Base-by-base conservation (phyloP, 1,140 invertebrate species). In the Drosophila kurseongensis region DNA sequence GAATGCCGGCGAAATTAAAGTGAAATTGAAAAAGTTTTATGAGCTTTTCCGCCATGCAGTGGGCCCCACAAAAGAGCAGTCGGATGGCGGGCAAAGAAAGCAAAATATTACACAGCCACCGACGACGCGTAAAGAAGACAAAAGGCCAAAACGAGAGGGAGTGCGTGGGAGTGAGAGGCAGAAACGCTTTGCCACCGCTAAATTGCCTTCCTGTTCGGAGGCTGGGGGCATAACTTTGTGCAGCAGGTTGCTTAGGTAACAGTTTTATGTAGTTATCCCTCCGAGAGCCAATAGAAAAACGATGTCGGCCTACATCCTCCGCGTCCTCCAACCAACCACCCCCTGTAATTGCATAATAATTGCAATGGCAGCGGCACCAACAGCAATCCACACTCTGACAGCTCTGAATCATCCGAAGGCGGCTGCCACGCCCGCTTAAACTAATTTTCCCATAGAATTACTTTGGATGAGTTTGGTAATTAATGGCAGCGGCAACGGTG, bases 11-110 rank as follows among this genome's bases (percentile, higher is more conserved):
- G 52, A 89, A 86, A 89, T 91, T 91, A 84, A 91, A 91, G 88
- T 91, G 78, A 89, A 91, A 91, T 91, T 91, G 88, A 91, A 91
- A 91, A 91, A 91, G 88, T 91, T 91, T 91, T 91, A 91, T 91
- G 88, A 91, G 88, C 75, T 91, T 91, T 89, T 82, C 60, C 59
- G 68, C 66, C 80, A 80, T 71, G 65, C 84, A 81, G 74, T 66
- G 47, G 55, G 38, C 60, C 36, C 48, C 44, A 56, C 58, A 50
- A 75, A 50, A 57, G 74, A 55, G 56, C 59, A 56, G 62, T 61
- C 44, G 57, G 65, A 14, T 60, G 63, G 56, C 56, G 56, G 55
- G 29, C 38, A 58, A 69, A 58, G 75, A 88, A 86, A 88, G 79
- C 81, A 86, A 86, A 86, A 82, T 79, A 88, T 79, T 79, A 83